phyloP scores from a whole-genome alignment of 2,888 invertebrate species.

The Leptarthrus brevirostris region DNA sequence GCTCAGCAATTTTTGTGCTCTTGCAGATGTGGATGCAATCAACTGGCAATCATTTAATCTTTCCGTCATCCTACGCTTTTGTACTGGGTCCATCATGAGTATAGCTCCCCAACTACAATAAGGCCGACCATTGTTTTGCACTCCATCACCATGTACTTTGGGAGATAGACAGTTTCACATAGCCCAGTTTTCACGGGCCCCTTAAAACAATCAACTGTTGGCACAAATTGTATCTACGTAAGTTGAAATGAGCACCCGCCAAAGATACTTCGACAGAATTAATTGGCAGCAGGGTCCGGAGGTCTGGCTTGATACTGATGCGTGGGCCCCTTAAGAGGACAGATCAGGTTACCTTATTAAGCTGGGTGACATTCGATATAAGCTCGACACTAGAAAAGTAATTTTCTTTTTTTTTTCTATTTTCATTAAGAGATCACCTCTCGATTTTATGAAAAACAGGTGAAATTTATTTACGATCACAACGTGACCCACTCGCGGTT shows the following conservation, averaged over 20 bases:
- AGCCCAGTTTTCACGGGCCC: conserved; percentile 19
- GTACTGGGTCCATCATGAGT: no score
- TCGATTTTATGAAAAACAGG: conserved; percentile 35
- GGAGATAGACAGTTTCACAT: neutral
- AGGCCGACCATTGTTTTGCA: no score
- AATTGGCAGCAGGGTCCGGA: conserved; percentile 1
- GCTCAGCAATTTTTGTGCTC: neutral
- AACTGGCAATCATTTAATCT: conserved; percentile 36
- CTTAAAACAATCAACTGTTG: conserved; percentile 7
- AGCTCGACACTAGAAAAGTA: no score
- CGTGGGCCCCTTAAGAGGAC: conserved; percentile 27
- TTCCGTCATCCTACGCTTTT: conserved; percentile 12
- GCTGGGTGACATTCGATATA: neutral
- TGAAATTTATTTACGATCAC: conserved; percentile 22
- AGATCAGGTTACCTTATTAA: conserved; percentile 24
- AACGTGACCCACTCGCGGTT: conserved; percentile 21
- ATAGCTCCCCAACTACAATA: no score
- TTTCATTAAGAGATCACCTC: neutral
- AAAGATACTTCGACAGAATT: neutral
- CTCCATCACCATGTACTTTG: no score
- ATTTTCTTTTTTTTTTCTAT: neutral
- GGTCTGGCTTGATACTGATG: neutral
- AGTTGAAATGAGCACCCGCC: neutral
- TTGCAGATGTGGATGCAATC: conserved; percentile 3
- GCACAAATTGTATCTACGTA: neutral